Evolutionary conservation across 2,888 invertebrate genomes (phyloP).

Genomic region (Disparrhopalites patrizii): DNA sequence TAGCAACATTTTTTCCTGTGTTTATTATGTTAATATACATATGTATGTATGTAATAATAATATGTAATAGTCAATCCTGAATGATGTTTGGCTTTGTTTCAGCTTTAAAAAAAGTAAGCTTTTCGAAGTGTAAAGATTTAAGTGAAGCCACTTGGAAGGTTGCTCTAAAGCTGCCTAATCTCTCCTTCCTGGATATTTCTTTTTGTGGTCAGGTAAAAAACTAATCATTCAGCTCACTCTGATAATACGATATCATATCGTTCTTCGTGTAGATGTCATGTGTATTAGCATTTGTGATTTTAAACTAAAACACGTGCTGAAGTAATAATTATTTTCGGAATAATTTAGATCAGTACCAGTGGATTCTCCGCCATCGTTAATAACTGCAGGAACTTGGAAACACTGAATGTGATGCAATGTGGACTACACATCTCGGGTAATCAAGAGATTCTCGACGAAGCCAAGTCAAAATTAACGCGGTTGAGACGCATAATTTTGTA

Average conservation of each 20-base stretch:
- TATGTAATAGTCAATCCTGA: background rate
- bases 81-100: background rate
- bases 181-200: constrained; percentile 22
- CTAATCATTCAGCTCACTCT: background rate
- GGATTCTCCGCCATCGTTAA: constrained; percentile 20
- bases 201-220: constrained; percentile 21
- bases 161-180: constrained; percentile 22
- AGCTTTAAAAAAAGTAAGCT: constrained; percentile 23
- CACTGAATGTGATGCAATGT: constrained; percentile 16
- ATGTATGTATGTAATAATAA: background rate
- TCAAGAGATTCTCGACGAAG: constrained; percentile 14
- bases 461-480: constrained; percentile 1
- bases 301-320: background rate
- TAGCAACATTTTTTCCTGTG: background rate
- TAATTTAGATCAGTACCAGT: constrained; percentile 27
- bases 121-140: constrained; percentile 24
- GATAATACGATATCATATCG: background rate
- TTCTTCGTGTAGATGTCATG: background rate
- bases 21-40: background rate
- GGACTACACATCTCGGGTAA: constrained; percentile 28
- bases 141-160: constrained; percentile 30
- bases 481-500: no score
- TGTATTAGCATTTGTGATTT: background rate
- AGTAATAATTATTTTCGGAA: background rate
- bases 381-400: constrained; percentile 27